Evolutionary conservation across 2,888 invertebrate genomes (phyloP).

Genomic region (Pristionchus arcanus): DNA sequence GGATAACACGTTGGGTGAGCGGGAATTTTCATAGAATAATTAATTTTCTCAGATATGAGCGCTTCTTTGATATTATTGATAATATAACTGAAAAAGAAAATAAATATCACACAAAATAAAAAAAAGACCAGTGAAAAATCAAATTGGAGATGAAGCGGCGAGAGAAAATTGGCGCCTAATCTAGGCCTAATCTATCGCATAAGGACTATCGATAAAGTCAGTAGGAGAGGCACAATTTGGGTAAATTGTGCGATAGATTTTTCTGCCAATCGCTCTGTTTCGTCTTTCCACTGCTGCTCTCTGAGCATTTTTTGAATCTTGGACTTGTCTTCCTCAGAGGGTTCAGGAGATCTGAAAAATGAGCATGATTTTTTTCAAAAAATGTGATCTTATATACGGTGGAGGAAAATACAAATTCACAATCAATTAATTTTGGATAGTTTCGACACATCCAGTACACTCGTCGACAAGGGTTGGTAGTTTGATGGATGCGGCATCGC

Average conservation of each 20-base stretch:
- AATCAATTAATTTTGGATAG: no score
- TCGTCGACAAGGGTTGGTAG: no score
- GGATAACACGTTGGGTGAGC: constrained; percentile 29
- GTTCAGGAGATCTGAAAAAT: neutral
- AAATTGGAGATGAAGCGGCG: neutral
- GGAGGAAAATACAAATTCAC: neutral
- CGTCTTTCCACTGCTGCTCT: constrained; percentile 50
- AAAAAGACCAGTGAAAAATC: neutral
- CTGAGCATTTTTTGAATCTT: constrained; percentile 47
- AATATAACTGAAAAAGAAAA: neutral
- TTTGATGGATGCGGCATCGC: no score
- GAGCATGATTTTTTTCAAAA: no score
- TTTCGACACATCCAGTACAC: no score
- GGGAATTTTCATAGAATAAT: neutral
- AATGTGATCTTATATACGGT: neutral
- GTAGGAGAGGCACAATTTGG: neutral
- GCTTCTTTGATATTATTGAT: no score
- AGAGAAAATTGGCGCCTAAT: neutral
- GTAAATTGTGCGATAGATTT: neutral
- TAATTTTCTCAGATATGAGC: neutral
- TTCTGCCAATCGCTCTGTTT: constrained; percentile 35
- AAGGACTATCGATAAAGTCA: neutral
- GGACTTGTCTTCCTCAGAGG: constrained; percentile 11
- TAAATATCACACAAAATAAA: neutral
- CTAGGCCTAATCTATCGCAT: neutral